phyloP scores from a whole-genome alignment of 2,797 vertebrate genomes.

The Mus minutoides region DNA sequence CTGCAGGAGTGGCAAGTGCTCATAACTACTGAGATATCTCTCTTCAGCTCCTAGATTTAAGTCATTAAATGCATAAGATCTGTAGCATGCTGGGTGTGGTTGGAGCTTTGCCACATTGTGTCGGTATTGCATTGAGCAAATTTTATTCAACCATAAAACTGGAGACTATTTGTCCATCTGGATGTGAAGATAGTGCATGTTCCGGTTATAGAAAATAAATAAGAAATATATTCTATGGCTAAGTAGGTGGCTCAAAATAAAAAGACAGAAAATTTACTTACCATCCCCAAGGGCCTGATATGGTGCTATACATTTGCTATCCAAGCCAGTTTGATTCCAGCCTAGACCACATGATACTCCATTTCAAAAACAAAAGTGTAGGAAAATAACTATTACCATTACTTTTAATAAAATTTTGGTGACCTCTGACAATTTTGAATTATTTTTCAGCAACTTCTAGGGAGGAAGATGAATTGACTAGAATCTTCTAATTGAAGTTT shows the following conservation, averaged over 20 bases:
- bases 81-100: neutral
- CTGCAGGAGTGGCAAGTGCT: neutral
- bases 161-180: neutral
- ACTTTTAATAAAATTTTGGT: neutral
- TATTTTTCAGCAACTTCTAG: slow-evolving; percentile 1
- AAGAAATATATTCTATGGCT: neutral
- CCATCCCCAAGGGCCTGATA: no score
- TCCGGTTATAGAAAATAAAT: neutral
- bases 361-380: neutral
- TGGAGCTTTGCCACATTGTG: neutral
- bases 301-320: neutral
- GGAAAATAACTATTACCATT: neutral
- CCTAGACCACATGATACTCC: neutral
- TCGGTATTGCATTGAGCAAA: neutral
- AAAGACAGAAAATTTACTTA: neutral
- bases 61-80: neutral
- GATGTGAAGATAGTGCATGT: neutral
- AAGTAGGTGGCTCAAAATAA: neutral
- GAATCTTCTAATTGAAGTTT: slow-evolving; percentile 45
- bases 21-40: neutral
- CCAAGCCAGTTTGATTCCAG: neutral
- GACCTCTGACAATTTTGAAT: neutral
- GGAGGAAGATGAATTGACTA: slow-evolving; percentile 16
- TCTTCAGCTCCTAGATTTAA: neutral
- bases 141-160: neutral